phyloP scores from a whole-genome alignment of 2,888 invertebrate species.

The Ennomos fuscantarius region DNA sequence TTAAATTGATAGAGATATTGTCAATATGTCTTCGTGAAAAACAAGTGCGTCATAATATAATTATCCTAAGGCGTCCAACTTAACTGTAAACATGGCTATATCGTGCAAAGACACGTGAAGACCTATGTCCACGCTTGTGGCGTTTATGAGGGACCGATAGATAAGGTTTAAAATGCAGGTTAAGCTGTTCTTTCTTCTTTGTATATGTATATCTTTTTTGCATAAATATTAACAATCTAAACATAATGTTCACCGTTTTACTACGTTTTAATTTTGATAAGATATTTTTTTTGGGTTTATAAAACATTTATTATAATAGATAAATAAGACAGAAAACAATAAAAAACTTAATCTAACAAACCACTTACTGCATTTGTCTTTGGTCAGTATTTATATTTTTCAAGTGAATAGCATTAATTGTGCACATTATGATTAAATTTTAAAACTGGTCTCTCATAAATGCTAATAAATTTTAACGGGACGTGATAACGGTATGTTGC shows the following conservation, averaged over 20 bases:
- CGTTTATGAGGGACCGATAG: conserved; percentile 42
- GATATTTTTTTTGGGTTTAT: no score
- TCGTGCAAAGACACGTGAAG: conserved; percentile 52
- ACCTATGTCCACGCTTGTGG: conserved; percentile 41
- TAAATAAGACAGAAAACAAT: no score
- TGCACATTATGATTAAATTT: conserved; percentile 6
- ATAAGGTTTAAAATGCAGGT: conserved; percentile 54
- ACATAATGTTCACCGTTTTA: no score
- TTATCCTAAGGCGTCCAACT: conserved; percentile 26
- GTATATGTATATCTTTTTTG: neutral
- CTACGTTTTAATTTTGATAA: no score
- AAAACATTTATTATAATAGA: no score
- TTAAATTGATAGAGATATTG: conserved; percentile 5
- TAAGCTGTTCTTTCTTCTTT: conserved; percentile 30
- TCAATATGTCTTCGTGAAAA: conserved; percentile 14
- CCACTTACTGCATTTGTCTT: no score
- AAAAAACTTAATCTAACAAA: no score
- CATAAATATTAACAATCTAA: no score
- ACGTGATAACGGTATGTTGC: conserved; percentile 44
- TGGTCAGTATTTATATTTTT: no score
- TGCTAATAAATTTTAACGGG: conserved; percentile 29
- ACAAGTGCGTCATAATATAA: no score
- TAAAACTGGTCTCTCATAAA: conserved; percentile 3
- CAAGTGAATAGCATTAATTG: no score
- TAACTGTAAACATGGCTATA: conserved; percentile 38